Conservation (phyloP, 2,888 invertebrate genomes). For the Venusia cambrica region DNA sequence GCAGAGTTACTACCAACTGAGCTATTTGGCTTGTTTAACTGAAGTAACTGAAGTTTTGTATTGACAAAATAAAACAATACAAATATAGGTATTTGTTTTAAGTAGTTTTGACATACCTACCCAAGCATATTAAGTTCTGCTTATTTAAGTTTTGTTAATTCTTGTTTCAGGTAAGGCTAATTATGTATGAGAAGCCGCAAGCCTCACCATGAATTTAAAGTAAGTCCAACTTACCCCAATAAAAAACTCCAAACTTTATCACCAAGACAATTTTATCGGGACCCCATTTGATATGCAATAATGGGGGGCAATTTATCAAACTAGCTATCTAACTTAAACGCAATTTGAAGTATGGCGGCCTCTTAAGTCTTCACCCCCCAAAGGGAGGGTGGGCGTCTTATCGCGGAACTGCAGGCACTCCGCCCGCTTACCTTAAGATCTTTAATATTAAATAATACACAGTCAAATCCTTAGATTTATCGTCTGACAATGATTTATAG, state of each 20-base stretch:
- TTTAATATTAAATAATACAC: conserved; percentile 80
- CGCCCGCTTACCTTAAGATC: conserved; percentile 78
- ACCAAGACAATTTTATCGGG: conserved; percentile 60
- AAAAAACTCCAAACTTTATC: conserved; percentile 48
- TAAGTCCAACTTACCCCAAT: conserved; percentile 43
- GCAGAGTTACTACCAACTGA: too few species aligned
- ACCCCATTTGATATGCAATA: conserved; percentile 75
- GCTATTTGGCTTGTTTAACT: too few species aligned
- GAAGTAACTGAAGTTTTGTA: too few species aligned
- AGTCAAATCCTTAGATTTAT: conserved; percentile 67
- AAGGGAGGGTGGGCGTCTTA: conserved; percentile 65
- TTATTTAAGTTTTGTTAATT: conserved; percentile 2
- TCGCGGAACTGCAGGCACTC: conserved; percentile 78
- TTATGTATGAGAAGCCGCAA: conserved; percentile 23
- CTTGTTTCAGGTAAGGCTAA: conserved; percentile 50
- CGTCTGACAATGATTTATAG: conserved; percentile 54
- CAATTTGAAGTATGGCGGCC: conserved; percentile 78
- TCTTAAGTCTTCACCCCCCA: conserved; percentile 71
- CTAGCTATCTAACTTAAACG: conserved; percentile 78
- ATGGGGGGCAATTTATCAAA: conserved; percentile 75
- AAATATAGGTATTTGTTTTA: too few species aligned
- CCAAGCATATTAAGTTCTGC: neutral
- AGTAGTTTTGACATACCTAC: neutral
- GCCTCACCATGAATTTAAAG: conserved; percentile 35
- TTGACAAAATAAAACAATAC: too few species aligned